phyloP scores from a whole-genome alignment of 2,888 invertebrate species.

The Pteria penguin region DNA sequence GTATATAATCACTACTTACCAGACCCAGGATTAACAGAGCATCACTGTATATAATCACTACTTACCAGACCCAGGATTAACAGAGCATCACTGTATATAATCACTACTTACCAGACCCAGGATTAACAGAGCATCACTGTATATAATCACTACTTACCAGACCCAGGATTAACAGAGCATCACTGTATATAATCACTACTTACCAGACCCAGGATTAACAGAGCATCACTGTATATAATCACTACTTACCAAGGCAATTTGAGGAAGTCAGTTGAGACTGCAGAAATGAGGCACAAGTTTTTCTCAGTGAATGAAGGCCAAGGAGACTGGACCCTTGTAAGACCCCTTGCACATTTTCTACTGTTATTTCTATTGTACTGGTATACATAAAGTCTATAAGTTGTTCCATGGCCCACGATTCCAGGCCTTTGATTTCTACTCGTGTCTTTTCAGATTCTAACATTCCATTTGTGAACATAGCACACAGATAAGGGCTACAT shows the following conservation, averaged over 20 bases:
- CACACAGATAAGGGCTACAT: slow-evolving; percentile 76
- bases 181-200: too few relatives aligned
- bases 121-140: too few relatives aligned
- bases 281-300: slow-evolving; percentile 74
- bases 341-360: slow-evolving; percentile 76
- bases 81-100: too few relatives aligned
- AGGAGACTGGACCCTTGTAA: slow-evolving; percentile 77
- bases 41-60: too few relatives aligned
- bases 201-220: too few relatives aligned
- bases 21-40: too few relatives aligned
- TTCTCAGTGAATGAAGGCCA: slow-evolving; percentile 69
- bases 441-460: slow-evolving; percentile 72
- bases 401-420: slow-evolving; percentile 72
- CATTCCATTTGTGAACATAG: slow-evolving; percentile 79
- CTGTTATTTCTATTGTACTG: slow-evolving; percentile 73
- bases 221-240: too few relatives aligned
- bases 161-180: too few relatives aligned
- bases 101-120: too few relatives aligned
- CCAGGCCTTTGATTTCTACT: slow-evolving; percentile 75
- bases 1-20: too few relatives aligned
- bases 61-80: too few relatives aligned
- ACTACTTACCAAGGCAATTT: slow-evolving; percentile 77
- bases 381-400: slow-evolving; percentile 78
- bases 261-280: slow-evolving; percentile 75
- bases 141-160: too few relatives aligned